phyloP scores from a whole-genome alignment of 1,140 invertebrate genomes.

The Diuraphis noxia region DNA sequence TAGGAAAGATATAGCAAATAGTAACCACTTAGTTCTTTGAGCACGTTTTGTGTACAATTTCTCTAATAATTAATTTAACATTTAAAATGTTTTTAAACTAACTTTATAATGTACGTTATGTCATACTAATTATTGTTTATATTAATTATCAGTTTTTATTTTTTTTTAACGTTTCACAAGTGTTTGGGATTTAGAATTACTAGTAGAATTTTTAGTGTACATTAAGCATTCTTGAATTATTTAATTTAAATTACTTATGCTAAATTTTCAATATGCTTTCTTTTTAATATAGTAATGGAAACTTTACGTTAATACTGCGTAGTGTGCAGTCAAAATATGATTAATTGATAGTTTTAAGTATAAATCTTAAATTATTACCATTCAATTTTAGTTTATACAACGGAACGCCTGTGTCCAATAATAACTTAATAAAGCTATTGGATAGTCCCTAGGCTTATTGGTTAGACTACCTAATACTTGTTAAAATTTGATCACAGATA shows the following conservation, averaged over 20 bases:
- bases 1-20: not conserved
- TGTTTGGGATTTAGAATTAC: not conserved
- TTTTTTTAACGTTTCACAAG: not conserved
- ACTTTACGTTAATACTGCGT: not conserved
- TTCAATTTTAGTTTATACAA: not conserved
- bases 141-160: not conserved
- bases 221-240: not conserved
- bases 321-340: not conserved
- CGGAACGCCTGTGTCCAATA: not conserved
- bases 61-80: not conserved
- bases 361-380: no score
- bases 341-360: not conserved
- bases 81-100: not conserved
- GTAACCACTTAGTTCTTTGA: not conserved
- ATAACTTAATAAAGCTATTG: not conserved
- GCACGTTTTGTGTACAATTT: not conserved
- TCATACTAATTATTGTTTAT: no score
- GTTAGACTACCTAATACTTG: not conserved
- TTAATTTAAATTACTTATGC: not conserved
- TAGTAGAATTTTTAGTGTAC: not conserved
- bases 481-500: not conserved
- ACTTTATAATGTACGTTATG: no score
- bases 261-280: no score
- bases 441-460: not conserved
- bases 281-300: not conserved